Base-by-base conservation (phyloP, 2,113 vertebrate species). In the Platysternon megacephalum region DNA sequence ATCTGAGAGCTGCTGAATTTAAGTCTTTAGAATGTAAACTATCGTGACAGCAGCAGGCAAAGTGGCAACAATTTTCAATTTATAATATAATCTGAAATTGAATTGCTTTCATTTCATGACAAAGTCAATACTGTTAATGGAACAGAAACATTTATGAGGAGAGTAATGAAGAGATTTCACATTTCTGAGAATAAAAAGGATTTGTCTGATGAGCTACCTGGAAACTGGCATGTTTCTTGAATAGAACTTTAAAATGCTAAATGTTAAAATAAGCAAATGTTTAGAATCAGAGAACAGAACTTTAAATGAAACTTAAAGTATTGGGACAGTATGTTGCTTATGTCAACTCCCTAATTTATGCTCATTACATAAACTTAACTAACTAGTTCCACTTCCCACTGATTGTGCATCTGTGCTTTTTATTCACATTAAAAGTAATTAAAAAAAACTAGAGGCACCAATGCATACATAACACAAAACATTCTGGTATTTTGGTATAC, bases 41-140 rank as follows among this genome's bases (percentile, higher is more conserved):
- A 89, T 87, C 94, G 44, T 83, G 93, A 95, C 90, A 95, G 51
- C 28, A 97, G 52, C 53, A 96, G 86, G 55, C 83, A 95, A 94
- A 97, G 58, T 90, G 86, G 91, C 93, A 95, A 93, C 89, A 91
- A 87, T 91, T 96, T 94, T 81, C 94, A 10, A 28, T 97, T 95
- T 94, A 92, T 83, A 87, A 88, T 93, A 84, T 88, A 96, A 94
- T 95, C 85, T 95, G 88, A 97, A 98, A 97, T 93, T 93, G 88
- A 97, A 97, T 96, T 97, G 96, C 82, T 97, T 89, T 95, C 52
- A 65, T 95, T 96, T 89, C 61, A 61, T 82, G n/a, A 82, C 17
- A 93, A 96, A 97, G 95, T 82, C 93, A 86, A 91, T 98, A 97
- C 93, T 90, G 49, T 46, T 96, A 97, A 97, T 86, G 48, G 89